Percentiles rank a stretch among this genome's conserved stretches.
phyloP scores from a whole-genome alignment of 1,140 invertebrate genomes.

The Caenorhabditis latens region DNA sequence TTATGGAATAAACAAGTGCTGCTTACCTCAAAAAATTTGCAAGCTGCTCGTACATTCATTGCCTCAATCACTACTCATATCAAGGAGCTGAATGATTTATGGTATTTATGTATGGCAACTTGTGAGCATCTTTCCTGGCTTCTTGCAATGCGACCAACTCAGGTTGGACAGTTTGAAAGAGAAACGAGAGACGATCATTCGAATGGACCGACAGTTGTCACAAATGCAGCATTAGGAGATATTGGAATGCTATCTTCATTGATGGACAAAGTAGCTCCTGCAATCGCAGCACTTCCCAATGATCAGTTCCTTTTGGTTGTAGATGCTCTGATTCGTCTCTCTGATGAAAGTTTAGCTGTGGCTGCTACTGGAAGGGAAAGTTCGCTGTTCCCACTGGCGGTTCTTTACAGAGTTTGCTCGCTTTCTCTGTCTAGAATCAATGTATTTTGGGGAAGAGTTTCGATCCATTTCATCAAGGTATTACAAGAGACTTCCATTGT shows the following conservation, averaged over 20 bases:
- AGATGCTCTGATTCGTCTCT: conserved; percentile 49
- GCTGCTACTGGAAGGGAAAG: conserved; percentile 61
- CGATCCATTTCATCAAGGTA: conserved; percentile 57
- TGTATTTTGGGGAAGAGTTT: conserved; percentile 50
- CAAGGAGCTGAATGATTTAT: conserved; percentile 85
- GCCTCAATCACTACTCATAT: conserved; percentile 33
- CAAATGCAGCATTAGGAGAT: conserved; percentile 51
- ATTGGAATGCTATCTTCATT: conserved; percentile 37
- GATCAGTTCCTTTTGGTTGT: conserved; percentile 2
- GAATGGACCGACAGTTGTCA: conserved; percentile 38
- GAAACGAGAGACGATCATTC: conserved; percentile 53
- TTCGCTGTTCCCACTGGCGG: conserved; percentile 55
- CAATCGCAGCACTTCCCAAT: conserved; percentile 29
- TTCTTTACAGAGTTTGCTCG: conserved; percentile 40
- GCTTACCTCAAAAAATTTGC: conserved; percentile 94
- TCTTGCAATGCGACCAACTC: conserved; percentile 60
- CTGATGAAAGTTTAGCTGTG: conserved; percentile 57
- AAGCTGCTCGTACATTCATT: conserved; percentile 92
- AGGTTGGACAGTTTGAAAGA: conserved; percentile 47
- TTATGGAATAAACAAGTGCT: conserved; percentile 93
- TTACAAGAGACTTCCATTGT: background rate
- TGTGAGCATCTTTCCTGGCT: conserved; percentile 62
- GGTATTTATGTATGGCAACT: conserved; percentile 94
- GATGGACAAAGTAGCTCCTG: conserved; percentile 26
- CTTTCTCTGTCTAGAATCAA: conserved; percentile 14